Evolutionary conservation across 2,888 invertebrate genomes (phyloP), one percentile per base, ranked within the genome.

Genomic region (Trissolcus japonicus): DNA sequence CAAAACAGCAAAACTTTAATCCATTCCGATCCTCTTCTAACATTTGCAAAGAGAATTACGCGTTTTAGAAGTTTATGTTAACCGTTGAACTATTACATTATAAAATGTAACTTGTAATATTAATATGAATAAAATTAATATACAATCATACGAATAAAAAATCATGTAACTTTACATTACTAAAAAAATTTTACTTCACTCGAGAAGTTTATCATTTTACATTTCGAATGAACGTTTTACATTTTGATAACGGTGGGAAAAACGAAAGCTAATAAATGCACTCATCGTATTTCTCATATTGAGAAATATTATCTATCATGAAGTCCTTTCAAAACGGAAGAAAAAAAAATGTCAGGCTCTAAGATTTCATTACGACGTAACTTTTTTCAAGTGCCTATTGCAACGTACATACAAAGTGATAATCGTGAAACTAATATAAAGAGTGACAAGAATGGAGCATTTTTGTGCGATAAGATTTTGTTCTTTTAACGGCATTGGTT

Each of bases 1-100:
- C 74, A 78, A 48, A 51, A 79, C 80, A 81, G 81, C 81, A 80
- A 80, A 35, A 75, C 72, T 78, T 80, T 82, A 82, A 83, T 78
- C 78, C 61, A 67, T 16, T 63, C 61, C 78, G 72, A 81, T 83
- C 82, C 79, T 78, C 78, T 80, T 80, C 80, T 81, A 82, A 81
- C 79, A 76, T 61, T 77, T 79, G 79, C 80, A 80, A 80, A 74
- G 80, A 69, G 77, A 80, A 80, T 80, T 80, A 66, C 60, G 76
- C 71, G 56, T 75, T 76, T 66, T 55, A 69, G 72, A 72, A 29
- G 65, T 72, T 69, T 51, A 41, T 66, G 74, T 62, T 68, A 60
- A 68, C 29, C 51, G 62, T 55, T 57, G 63, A 25, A 25, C 25
- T 4, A 25, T 4, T 4, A 6, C 25, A 25, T 25, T 4, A 21